Conservation (phyloP, 1,140 invertebrate species). For the Drosophila mauritiana region DNA sequence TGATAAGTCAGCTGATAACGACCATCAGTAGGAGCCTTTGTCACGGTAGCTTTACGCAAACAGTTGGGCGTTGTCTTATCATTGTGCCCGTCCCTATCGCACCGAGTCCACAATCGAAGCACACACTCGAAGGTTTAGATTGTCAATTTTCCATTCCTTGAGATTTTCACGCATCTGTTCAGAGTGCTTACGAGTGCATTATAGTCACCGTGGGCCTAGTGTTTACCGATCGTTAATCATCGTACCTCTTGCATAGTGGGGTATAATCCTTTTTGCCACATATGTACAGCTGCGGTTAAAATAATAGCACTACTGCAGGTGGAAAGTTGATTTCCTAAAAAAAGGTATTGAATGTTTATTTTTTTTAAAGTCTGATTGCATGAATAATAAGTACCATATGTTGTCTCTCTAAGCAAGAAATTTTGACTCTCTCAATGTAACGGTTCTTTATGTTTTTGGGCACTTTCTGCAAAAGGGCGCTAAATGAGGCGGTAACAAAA, state of each 20-base stretch:
- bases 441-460: too few relatives aligned
- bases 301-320: too few relatives aligned
- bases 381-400: too few relatives aligned
- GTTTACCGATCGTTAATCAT: slow-evolving; percentile 7
- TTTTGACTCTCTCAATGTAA: too few relatives aligned
- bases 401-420: too few relatives aligned
- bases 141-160: slow-evolving; percentile 25
- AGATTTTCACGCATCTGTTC: slow-evolving; percentile 11
- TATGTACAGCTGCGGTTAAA: too few relatives aligned
- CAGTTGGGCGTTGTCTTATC: slow-evolving; percentile 37
- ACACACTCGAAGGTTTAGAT: slow-evolving; percentile 25
- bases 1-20: slow-evolving; percentile 46
- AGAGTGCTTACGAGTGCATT: slow-evolving; percentile 10
- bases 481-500: too few relatives aligned
- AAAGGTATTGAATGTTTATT: too few relatives aligned
- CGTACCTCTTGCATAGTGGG: not conserved
- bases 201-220: slow-evolving; percentile 1
- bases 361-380: too few relatives aligned
- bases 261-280: slow-evolving; percentile 1
- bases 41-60: slow-evolving; percentile 34
- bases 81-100: slow-evolving; percentile 54
- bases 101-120: not conserved
- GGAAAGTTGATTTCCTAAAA: too few relatives aligned
- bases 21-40: slow-evolving; percentile 22
- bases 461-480: too few relatives aligned